Base-by-base conservation (phyloP, 2,888 invertebrate species). In the Lissonota sp. region DNA sequence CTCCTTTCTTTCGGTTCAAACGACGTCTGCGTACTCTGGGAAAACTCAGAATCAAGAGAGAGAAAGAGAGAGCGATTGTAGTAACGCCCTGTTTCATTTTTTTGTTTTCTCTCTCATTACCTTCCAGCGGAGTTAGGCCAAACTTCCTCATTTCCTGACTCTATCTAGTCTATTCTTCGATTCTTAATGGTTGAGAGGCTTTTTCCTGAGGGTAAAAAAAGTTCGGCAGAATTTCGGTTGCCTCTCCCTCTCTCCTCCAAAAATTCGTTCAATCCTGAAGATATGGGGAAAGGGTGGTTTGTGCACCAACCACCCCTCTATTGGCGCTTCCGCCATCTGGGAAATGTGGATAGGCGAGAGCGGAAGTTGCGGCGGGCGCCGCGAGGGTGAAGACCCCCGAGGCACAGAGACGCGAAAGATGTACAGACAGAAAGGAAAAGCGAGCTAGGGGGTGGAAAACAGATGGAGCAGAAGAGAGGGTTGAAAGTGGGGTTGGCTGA, bases 1-100 rank as follows among this genome's bases (percentile, higher is more conserved):
- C 69, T 26, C 26, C 1, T 26, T 26, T 3, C 26, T 26, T 3
- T 3, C 3, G 26, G 26, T 26, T 26, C 57, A 78, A 69, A 55
- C 80, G 74, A 79, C 82, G 84, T 82, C 83, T 82, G 82, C 82
- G 82, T 79, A 79, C 74, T 78, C 70, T 64, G 37, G 37, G 8
- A 69, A 60, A 67, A 49, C 5, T 14, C 8, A 49, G 49, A 12
- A 12, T 49, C n/a, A 49, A 49, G 78, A 69, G 42, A 10, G 37
- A 53, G 44, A 44, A 39, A 63, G 67, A 70, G 79, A 62, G 26
- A 78, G 79, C 77, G 71, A 82, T 79, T 70, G 74, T 73, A 70
- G 83, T 79, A 84, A 84, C 82, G 84, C 78, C 78, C 73, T 80
- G 77, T 80, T 78, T 58, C 66, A 66, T 76, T 77, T 79, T 60